These are phyloP conservation scores for Cnemophilus loriae DNA, from an alignment of 2,113 vertebrate species.

Conservation along the genomic window DNA sequence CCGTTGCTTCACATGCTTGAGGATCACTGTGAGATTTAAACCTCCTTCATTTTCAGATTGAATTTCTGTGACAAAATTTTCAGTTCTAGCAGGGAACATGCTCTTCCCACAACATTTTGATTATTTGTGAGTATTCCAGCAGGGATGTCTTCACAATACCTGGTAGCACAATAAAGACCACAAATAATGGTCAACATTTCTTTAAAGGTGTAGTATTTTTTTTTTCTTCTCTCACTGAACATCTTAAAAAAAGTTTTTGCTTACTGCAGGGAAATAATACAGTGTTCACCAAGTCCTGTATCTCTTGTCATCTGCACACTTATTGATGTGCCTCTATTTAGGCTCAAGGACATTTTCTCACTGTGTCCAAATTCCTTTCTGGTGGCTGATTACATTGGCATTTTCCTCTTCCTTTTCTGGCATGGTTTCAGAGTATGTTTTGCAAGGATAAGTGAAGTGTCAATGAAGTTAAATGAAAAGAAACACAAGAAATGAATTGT, in stretches of 20 bases:
- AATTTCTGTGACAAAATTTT: background rate
- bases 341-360: conserved; percentile 27
- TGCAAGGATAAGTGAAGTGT: conserved; percentile 44
- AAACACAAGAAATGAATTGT: conserved; percentile 24
- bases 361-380: background rate
- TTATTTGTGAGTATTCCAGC: background rate
- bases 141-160: background rate
- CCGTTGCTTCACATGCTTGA: background rate
- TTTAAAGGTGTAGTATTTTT: background rate
- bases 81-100: background rate
- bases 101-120: background rate
- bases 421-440: conserved; percentile 11
- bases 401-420: conserved; percentile 42
- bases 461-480: conserved; percentile 46
- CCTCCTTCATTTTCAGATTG: background rate
- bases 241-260: background rate
- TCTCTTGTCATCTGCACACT: background rate
- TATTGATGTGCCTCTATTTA: conserved; percentile 16
- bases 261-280: background rate
- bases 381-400: conserved; percentile 14
- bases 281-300: background rate
- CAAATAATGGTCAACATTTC: background rate
- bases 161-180: background rate
- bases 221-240: background rate
- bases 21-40: background rate